Evolutionary conservation across 2,797 vertebrate species (phyloP).

Genomic region (Tympanoctomys barrerae): DNA sequence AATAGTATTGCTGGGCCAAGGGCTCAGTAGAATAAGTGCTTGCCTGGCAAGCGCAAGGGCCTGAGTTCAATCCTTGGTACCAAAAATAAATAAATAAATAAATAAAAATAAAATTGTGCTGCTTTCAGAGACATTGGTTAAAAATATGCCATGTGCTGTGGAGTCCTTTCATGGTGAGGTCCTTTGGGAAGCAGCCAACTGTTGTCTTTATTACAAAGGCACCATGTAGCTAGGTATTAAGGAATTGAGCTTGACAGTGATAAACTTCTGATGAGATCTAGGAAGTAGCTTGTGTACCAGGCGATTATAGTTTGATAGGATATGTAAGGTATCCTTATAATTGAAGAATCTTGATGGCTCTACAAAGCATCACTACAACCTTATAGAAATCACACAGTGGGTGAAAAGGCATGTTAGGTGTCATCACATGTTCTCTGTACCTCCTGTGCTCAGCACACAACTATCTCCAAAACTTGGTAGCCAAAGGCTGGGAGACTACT

Average conservation of each 20-base stretch:
- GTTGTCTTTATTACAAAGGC: not conserved
- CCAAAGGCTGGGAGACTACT: not conserved
- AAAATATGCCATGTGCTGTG: not conserved
- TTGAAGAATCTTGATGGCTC: not conserved
- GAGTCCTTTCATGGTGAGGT: not conserved
- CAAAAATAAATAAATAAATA: no score
- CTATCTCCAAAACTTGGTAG: not conserved
- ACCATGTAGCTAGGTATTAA: not conserved
- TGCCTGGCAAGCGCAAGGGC: no score
- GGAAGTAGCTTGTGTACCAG: not conserved
- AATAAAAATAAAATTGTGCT: no score
- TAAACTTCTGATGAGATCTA: not conserved
- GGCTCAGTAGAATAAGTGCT: no score
- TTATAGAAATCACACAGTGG: not conserved
- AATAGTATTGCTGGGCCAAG: not conserved
- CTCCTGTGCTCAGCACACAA: not conserved
- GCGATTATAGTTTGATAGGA: not conserved
- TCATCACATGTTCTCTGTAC: not conserved
- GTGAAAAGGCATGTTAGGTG: not conserved
- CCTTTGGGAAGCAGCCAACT: not conserved
- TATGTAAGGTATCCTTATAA: not conserved
- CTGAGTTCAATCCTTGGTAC: no score
- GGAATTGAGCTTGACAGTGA: not conserved
- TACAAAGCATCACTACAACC: not conserved
- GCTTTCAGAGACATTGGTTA: conserved; percentile 9